Conservation (phyloP, 2,888 invertebrate species). For the Pomacea canaliculata region DNA sequence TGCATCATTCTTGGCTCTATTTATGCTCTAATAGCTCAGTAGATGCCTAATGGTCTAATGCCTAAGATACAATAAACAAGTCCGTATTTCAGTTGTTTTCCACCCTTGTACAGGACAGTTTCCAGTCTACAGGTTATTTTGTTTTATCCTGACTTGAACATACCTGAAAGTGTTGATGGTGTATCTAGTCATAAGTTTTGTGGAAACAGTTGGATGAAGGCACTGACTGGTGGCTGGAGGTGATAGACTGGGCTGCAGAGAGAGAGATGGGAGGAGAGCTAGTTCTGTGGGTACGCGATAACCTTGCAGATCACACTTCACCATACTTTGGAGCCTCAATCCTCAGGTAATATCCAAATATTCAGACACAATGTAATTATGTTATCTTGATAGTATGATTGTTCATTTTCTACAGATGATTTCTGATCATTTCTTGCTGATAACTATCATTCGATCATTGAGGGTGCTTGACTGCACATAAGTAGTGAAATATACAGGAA, state of each 20-base stretch:
- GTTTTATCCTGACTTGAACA: too few relatives aligned
- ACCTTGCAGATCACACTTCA: constrained; percentile 27
- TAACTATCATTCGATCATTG: too few relatives aligned
- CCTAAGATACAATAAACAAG: too few relatives aligned
- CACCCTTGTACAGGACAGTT: background rate
- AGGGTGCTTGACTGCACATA: too few relatives aligned
- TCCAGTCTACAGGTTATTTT: too few relatives aligned
- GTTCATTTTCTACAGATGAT: too few relatives aligned
- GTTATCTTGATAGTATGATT: too few relatives aligned
- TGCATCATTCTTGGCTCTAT: background rate
- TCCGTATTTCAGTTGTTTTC: background rate
- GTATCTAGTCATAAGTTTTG: background rate
- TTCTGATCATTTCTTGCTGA: too few relatives aligned
- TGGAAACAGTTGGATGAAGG: constrained; percentile 43
- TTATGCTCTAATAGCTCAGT: background rate
- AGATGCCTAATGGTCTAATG: too few relatives aligned
- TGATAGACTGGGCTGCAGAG: constrained; percentile 49
- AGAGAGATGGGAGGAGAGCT: constrained; percentile 52
- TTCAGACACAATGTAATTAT: too few relatives aligned
- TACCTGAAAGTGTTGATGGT: too few relatives aligned
- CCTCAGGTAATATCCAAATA: background rate
- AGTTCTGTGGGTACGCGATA: constrained; percentile 59
- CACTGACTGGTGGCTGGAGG: constrained; percentile 64
- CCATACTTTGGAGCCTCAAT: background rate
- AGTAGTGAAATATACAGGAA: too few relatives aligned